Percentiles rank a stretch among this genome's conserved stretches.
Conservation (phyloP, 2,888 invertebrate genomes). For the Rotaria sp. region DNA sequence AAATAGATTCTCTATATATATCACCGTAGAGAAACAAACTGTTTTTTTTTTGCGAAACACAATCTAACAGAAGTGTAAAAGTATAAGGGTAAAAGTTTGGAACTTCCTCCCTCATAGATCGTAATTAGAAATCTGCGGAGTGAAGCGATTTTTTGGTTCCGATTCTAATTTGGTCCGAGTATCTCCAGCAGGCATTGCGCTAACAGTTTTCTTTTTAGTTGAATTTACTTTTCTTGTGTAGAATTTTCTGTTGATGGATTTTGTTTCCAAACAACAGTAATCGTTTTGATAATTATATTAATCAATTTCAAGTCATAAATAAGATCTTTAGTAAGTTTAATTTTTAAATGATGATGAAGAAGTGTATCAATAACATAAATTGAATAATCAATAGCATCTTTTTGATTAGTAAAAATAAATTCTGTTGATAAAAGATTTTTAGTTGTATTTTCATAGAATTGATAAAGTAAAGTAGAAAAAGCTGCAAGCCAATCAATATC, state of each 20-base stretch:
- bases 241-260: neutral
- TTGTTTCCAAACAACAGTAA: neutral
- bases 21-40: too few species aligned
- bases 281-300: neutral
- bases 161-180: too few species aligned
- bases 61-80: too few species aligned
- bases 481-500: slow-evolving; percentile 18
- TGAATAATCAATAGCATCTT: neutral
- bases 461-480: neutral
- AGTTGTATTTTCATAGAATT: neutral
- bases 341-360: neutral
- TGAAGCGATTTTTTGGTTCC: too few species aligned
- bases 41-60: too few species aligned
- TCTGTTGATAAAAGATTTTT: neutral
- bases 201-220: too few species aligned
- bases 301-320: neutral
- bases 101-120: too few species aligned
- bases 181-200: too few species aligned
- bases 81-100: too few species aligned
- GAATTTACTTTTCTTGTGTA: neutral
- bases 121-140: too few species aligned
- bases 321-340: neutral
- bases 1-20: too few species aligned
- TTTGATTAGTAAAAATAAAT: neutral
- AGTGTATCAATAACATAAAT: neutral